phyloP scores from a whole-genome alignment of 1,140 invertebrate species.

The Campodea augens region DNA sequence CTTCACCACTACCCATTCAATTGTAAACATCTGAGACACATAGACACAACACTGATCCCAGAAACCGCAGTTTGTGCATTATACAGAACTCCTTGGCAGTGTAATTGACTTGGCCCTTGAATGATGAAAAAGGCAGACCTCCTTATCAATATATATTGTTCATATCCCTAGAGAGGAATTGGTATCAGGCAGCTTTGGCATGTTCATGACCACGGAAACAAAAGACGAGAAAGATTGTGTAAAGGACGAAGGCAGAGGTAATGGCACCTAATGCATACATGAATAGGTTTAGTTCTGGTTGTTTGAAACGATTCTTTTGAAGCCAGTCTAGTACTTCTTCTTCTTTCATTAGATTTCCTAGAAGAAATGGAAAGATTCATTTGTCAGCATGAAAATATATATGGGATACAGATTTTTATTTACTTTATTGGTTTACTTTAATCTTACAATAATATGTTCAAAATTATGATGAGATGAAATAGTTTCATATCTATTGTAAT shows the following conservation, averaged over 20 bases:
- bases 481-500: not conserved
- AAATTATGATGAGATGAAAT: not conserved
- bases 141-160: no score
- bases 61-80: no score
- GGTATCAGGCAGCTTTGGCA: not conserved
- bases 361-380: constrained; percentile 15
- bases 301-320: constrained; percentile 75
- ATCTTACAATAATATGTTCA: not conserved
- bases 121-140: no score
- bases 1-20: no score
- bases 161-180: no score
- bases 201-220: constrained; percentile 43
- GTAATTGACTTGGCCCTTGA: no score
- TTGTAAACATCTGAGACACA: no score
- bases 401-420: no score
- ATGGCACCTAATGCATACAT: constrained; percentile 82
- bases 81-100: no score
- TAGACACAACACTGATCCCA: no score
- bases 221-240: constrained; percentile 75
- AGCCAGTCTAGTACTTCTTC: constrained; percentile 82
- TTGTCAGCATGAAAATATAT: not conserved
- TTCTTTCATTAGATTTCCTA: constrained; percentile 63
- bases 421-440: no score
- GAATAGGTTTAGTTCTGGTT: constrained; percentile 82
- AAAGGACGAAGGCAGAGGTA: constrained; percentile 64